phyloP scores from a whole-genome alignment of 2,888 invertebrate species.

The Leptinotarsa haldemani region DNA sequence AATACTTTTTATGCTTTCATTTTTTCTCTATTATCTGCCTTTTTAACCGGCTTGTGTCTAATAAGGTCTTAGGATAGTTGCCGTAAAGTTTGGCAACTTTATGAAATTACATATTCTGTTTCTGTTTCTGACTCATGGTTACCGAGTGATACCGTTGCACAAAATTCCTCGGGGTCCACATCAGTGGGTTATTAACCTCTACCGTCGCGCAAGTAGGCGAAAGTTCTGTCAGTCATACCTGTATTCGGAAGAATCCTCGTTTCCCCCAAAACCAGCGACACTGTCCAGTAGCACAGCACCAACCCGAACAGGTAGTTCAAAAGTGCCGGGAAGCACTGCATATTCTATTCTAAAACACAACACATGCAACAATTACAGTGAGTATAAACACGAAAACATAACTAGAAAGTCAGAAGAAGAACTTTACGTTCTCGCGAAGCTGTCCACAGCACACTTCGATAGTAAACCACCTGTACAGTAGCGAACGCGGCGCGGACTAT shows the following conservation, averaged over 20 bases:
- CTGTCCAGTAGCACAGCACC: slow-evolving; percentile 55
- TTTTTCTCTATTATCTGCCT: no score
- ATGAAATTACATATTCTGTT: no score
- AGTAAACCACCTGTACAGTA: slow-evolving; percentile 30
- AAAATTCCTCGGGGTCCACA: background rate
- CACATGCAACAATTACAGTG: slow-evolving; percentile 43
- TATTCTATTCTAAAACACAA: slow-evolving; percentile 52
- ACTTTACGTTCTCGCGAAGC: slow-evolving; percentile 1
- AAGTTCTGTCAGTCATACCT: slow-evolving; percentile 29
- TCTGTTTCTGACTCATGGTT: no score
- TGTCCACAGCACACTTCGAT: background rate
- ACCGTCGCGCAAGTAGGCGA: background rate
- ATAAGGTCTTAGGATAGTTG: no score
- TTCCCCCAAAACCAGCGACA: slow-evolving; percentile 54
- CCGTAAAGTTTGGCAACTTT: no score
- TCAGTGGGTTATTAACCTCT: slow-evolving; percentile 9
- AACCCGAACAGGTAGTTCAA: slow-evolving; percentile 53
- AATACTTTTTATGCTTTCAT: no score
- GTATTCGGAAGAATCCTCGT: slow-evolving; percentile 50
- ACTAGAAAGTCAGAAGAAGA: slow-evolving; percentile 20
- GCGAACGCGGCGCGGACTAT: slow-evolving; percentile 51
- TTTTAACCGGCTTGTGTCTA: no score
- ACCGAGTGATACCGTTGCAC: background rate
- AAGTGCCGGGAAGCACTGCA: slow-evolving; percentile 56
- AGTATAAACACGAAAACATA: slow-evolving; percentile 42